A percentile compares a stretch with the other conserved stretches of the same genome.
phyloP scores from a whole-genome alignment of 2,113 vertebrate genomes.

The Lycocorax pyrrhopterus region DNA sequence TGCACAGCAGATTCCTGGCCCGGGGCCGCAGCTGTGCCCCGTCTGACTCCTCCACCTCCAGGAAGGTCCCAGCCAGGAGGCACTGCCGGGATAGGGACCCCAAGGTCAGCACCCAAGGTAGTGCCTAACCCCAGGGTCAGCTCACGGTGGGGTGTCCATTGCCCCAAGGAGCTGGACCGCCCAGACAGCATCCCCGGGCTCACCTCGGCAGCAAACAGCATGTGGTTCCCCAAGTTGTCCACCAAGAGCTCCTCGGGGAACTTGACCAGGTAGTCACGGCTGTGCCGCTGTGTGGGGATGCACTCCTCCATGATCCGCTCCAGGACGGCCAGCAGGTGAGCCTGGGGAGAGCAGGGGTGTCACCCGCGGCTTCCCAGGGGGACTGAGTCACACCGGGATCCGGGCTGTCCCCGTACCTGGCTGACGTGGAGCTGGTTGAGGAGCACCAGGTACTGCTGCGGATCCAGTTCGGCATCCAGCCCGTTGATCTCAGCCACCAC shows the following conservation, averaged over 20 bases:
- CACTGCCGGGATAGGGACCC: conserved; percentile 4
- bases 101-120: not conserved
- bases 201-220: conserved; percentile 77
- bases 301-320: conserved; percentile 73
- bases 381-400: fast-evolving
- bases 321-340: conserved; percentile 65
- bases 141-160: fast-evolving
- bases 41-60: conserved; percentile 67
- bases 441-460: conserved; percentile 72
- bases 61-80: conserved; percentile 68
- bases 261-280: conserved; percentile 73
- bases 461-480: conserved; percentile 67
- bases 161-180: fast-evolving
- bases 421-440: conserved; percentile 72
- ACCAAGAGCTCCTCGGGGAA: conserved; percentile 73
- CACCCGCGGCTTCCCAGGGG: not conserved
- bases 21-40: conserved; percentile 60
- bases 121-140: not conserved
- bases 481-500: conserved; percentile 68
- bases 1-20: conserved; percentile 67
- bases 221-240: conserved; percentile 67
- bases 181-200: fast-evolving
- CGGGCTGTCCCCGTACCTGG: conserved; percentile 36
- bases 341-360: conserved; percentile 29
- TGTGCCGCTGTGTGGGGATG: conserved; percentile 64